A percentile compares a stretch with the other conserved stretches of the same genome.
Conservation (phyloP, 2,888 invertebrate species). For the Caenorhabditis sp. region DNA sequence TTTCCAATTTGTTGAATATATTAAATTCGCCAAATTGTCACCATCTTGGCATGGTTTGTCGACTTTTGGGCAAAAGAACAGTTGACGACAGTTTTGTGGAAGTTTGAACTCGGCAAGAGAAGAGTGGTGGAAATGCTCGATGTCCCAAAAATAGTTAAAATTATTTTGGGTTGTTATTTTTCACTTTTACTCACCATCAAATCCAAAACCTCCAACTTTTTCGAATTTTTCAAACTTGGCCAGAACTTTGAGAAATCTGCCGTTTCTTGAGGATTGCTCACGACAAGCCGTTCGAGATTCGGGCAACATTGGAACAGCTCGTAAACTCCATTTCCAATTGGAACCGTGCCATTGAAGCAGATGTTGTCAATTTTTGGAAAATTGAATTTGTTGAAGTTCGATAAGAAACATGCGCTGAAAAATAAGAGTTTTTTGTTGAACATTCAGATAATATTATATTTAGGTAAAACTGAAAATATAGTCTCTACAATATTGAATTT, state of each 20-base stretch:
- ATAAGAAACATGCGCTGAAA: conserved; percentile 9
- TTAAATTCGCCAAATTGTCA: conserved; percentile 25
- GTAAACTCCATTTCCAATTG: conserved; percentile 26
- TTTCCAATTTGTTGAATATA: conserved; percentile 26
- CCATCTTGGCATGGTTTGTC: conserved; percentile 17
- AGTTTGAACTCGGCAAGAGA: conserved; percentile 32
- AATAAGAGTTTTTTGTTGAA: not conserved
- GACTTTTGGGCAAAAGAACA: conserved; percentile 38
- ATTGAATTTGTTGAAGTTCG: conserved; percentile 23
- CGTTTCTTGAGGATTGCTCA: conserved; percentile 12
- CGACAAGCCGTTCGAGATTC: conserved; percentile 17
- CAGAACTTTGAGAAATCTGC: conserved; percentile 29
- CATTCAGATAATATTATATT: too few species aligned
- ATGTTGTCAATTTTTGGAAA: conserved; percentile 33
- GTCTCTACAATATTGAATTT: too few species aligned
- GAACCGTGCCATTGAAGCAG: conserved; percentile 31
- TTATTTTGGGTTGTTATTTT: not conserved
- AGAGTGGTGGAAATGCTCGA: conserved; percentile 37
- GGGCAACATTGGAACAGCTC: conserved; percentile 30
- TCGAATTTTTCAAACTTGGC: conserved; percentile 29
- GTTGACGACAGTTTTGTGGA: conserved; percentile 25
- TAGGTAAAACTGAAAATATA: too few species aligned
- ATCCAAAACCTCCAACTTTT: conserved; percentile 21
- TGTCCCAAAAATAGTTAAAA: conserved; percentile 22
- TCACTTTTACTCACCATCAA: conserved; percentile 16